Evolutionary conservation across 2,888 invertebrate species (phyloP).

Genomic region (Pristionchus maxplancki): DNA sequence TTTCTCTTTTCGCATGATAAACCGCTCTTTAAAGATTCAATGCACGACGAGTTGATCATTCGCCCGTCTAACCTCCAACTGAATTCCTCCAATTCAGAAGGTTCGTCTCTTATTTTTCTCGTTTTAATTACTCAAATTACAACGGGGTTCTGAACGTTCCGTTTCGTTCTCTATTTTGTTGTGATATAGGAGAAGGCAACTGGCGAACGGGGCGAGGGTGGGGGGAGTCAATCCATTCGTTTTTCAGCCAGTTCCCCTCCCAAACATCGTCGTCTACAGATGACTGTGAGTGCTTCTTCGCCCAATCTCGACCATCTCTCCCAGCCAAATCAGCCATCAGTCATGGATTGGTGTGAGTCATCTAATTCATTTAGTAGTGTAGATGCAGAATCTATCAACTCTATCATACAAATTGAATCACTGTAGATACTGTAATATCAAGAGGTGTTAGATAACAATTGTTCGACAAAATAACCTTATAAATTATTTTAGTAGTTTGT

Average conservation of each 20-base stretch:
- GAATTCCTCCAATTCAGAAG: conserved; percentile 3
- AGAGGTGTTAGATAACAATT: no score
- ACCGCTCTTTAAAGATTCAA: conserved; percentile 10
- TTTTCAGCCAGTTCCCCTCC: conserved; percentile 25
- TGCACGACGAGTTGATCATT: conserved; percentile 33
- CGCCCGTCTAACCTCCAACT: conserved; percentile 24
- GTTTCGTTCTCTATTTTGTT: not conserved
- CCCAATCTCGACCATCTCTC: conserved; percentile 48
- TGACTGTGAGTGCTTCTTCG: conserved; percentile 19
- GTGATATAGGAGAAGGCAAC: not conserved
- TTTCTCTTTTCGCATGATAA: not conserved
- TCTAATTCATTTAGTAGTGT: not conserved
- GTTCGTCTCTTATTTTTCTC: not conserved
- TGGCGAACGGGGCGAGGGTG: conserved; percentile 19
- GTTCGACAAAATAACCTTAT: no score
- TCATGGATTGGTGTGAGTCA: conserved; percentile 33
- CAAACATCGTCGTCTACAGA: conserved; percentile 30
- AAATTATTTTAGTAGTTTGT: no score
- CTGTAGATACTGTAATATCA: no score
- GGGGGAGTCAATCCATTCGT: not conserved
- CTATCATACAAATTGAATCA: no score
- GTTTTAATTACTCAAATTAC: not conserved
- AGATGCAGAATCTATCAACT: not conserved
- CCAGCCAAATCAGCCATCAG: not conserved
- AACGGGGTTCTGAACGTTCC: not conserved